Evolutionary conservation across 2,888 invertebrate genomes (phyloP).

Genomic region (Spialia ferax): DNA sequence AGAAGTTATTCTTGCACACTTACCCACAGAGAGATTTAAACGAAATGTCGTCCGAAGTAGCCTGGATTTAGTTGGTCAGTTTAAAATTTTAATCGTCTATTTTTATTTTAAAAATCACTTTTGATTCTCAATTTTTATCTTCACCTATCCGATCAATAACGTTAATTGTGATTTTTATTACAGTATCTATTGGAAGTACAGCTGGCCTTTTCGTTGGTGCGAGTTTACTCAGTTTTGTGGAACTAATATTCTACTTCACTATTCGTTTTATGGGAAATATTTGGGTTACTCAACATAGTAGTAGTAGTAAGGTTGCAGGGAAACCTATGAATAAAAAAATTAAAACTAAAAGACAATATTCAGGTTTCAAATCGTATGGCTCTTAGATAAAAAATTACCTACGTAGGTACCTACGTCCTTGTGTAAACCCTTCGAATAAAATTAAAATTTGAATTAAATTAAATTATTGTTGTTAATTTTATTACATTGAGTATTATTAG

Average conservation of each 20-base stretch:
- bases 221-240: constrained; percentile 89
- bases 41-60: constrained; percentile 89
- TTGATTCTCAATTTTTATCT: no score
- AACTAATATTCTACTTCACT: constrained; percentile 88
- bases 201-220: constrained; percentile 89
- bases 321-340: not conserved
- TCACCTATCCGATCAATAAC: no score
- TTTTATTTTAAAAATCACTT: no score
- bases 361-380: not conserved
- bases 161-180: not conserved
- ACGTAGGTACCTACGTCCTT: no score
- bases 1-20: constrained; percentile 84
- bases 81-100: not conserved
- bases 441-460: no score
- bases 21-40: constrained; percentile 88
- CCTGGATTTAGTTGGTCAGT: constrained; percentile 88
- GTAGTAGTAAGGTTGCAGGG: not conserved
- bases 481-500: no score
- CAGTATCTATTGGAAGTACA: constrained; percentile 89
- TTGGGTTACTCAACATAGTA: not conserved
- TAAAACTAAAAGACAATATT: not conserved
- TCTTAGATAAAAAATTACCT: not conserved
- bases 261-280: constrained; percentile 77
- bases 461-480: no score
- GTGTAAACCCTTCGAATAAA: no score